These are phyloP conservation scores for Zalophus californianus DNA, from an alignment of 2,797 vertebrate species.

Conservation along the genomic window DNA sequence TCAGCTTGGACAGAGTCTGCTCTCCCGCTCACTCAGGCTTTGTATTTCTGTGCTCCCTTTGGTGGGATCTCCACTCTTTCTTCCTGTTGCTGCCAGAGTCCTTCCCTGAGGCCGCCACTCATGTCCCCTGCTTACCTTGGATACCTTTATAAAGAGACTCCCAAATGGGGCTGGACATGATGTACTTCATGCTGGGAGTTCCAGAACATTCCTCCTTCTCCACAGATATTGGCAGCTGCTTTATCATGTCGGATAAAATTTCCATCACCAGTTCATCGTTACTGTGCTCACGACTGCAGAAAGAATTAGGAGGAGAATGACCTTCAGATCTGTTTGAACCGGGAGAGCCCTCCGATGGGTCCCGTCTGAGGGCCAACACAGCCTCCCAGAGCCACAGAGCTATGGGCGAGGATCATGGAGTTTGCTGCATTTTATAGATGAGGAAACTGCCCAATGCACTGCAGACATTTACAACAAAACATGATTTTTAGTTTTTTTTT, in stretches of 20 bases:
- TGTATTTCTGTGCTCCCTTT: not conserved
- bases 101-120: not conserved
- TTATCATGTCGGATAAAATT: slow-evolving; percentile 70
- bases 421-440: not conserved
- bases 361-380: not conserved
- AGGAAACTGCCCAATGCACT: not conserved
- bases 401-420: fast-evolving
- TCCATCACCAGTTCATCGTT: slow-evolving; percentile 80
- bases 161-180: slow-evolving; percentile 81
- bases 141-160: slow-evolving; percentile 43
- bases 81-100: not conserved
- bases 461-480: not conserved
- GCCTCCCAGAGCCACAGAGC: not conserved
- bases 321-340: not conserved
- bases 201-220: slow-evolving; percentile 58
- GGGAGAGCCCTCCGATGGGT: not conserved
- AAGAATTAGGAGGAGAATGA: not conserved
- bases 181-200: slow-evolving; percentile 31
- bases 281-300: slow-evolving; percentile 68
- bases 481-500: too few relatives aligned
- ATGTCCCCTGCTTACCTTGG: slow-evolving; percentile 66
- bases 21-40: not conserved
- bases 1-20: too few relatives aligned
- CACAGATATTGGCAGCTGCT: slow-evolving; percentile 79
- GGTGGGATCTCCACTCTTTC: not conserved